Evolutionary conservation across 1,140 invertebrate genomes (phyloP).

Genomic region (Pseudomyrmex cubaensis): DNA sequence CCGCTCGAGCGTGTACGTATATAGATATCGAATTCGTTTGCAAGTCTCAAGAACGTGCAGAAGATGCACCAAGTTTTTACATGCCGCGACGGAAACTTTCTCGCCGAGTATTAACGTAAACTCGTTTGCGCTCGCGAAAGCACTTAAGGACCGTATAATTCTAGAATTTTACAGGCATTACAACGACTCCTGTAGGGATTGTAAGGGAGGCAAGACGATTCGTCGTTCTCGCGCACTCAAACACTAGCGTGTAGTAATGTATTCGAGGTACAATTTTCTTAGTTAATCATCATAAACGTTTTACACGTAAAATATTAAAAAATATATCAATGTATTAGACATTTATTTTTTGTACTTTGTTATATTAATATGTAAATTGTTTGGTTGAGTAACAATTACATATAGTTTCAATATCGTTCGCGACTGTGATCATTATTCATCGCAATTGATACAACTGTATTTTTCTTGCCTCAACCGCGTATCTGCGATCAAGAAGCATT

Average conservation of each 20-base stretch:
- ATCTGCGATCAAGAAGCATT: constrained; percentile 11
- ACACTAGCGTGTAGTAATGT: constrained; percentile 11
- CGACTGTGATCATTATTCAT: no score
- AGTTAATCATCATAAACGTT: no score
- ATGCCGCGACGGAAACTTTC: constrained; percentile 39
- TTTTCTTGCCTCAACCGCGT: background rate
- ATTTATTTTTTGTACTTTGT: no score
- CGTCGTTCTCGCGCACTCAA: constrained; percentile 12
- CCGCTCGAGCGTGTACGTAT: constrained; percentile 18
- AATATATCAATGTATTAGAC: no score
- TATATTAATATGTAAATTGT: no score
- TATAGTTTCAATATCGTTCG: no score
- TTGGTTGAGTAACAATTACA: no score
- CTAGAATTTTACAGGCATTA: constrained; percentile 67
- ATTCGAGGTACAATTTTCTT: constrained; percentile 28
- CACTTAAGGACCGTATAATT: constrained; percentile 58
- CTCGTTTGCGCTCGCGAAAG: constrained; percentile 45
- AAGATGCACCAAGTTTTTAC: constrained; percentile 60
- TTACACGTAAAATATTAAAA: no score
- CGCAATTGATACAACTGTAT: constrained; percentile 1
- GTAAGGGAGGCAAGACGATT: constrained; percentile 29
- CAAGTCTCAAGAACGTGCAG: constrained; percentile 35
- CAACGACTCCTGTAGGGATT: constrained; percentile 30
- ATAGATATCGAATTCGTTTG: constrained; percentile 57
- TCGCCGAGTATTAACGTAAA: constrained; percentile 65